Percentiles rank a stretch among this genome's conserved stretches.
Evolutionary conservation across 2,113 vertebrate species (phyloP).

Genomic region (Sturnus vulgaris): DNA sequence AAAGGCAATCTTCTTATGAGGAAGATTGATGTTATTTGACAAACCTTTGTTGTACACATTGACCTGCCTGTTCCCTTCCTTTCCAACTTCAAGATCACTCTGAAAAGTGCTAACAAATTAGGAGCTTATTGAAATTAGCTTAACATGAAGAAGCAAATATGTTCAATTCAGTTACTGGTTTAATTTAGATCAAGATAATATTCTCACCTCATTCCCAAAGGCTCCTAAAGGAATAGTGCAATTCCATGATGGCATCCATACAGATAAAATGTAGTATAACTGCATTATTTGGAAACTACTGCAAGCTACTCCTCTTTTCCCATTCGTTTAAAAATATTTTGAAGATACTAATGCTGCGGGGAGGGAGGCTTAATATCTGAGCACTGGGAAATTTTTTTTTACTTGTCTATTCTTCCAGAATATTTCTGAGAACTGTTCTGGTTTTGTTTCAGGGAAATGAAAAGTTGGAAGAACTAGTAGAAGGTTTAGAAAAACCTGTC

Average conservation of each 20-base stretch:
- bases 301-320: neutral
- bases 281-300: conserved; percentile 30
- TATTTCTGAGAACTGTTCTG: neutral
- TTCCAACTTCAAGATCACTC: neutral
- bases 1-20: neutral
- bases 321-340: conserved; percentile 27
- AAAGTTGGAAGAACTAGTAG: neutral
- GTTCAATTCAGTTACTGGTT: conserved; percentile 11
- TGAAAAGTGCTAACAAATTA: conserved; percentile 33
- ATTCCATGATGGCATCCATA: neutral
- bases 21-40: conserved; percentile 11
- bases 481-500: neutral
- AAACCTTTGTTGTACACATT: neutral
- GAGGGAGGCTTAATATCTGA: neutral
- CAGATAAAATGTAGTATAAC: conserved; percentile 29
- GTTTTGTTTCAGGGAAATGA: conserved; percentile 4
- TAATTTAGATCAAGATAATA: conserved; percentile 43
- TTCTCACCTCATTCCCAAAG: conserved; percentile 28
- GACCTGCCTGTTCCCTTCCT: neutral
- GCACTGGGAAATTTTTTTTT: neutral
- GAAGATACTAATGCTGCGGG: neutral
- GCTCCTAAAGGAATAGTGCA: conserved; percentile 5
- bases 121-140: conserved; percentile 29
- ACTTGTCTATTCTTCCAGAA: neutral
- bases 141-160: conserved; percentile 24